Conservation (phyloP, 2,797 vertebrate species). For the Rhinophrynus dorsalis region DNA sequence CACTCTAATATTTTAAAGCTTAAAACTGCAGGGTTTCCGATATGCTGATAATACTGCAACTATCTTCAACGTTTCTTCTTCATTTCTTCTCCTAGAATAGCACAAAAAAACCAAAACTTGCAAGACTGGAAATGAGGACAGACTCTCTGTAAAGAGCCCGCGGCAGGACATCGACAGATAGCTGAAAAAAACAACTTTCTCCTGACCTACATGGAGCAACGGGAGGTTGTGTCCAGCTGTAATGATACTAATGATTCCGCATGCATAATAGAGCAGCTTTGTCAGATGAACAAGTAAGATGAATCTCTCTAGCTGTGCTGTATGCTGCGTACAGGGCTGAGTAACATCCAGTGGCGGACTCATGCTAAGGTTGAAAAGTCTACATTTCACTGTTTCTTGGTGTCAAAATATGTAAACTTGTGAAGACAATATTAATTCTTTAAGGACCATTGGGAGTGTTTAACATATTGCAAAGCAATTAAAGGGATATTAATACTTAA, state of each 20-base stretch:
- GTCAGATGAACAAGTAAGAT: neutral
- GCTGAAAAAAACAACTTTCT: constrained; percentile 17
- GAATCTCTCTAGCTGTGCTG: neutral
- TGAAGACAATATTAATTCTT: too few relatives aligned
- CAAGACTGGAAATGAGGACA: constrained; percentile 1
- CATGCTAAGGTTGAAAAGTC: too few relatives aligned
- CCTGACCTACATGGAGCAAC: constrained; percentile 19
- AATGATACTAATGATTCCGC: constrained; percentile 14
- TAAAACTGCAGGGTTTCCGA: too few relatives aligned
- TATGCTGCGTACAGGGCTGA: neutral
- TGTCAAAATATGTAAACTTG: too few relatives aligned
- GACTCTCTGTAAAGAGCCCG: neutral
- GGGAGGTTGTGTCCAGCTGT: neutral
- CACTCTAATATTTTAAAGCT: too few relatives aligned
- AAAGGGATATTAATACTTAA: too few relatives aligned
- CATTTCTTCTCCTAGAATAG: neutral
- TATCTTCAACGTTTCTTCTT: neutral
- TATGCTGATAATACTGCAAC: neutral
- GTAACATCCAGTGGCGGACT: too few relatives aligned
- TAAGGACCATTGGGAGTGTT: too few relatives aligned
- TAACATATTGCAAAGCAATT: too few relatives aligned
- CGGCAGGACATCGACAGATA: constrained; percentile 3
- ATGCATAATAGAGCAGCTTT: constrained; percentile 7
- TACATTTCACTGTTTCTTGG: too few relatives aligned
- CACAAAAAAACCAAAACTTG: neutral